phyloP scores from a whole-genome alignment of 35 echinoderm and acorn worm genomes.

The Chiridota heheva region DNA sequence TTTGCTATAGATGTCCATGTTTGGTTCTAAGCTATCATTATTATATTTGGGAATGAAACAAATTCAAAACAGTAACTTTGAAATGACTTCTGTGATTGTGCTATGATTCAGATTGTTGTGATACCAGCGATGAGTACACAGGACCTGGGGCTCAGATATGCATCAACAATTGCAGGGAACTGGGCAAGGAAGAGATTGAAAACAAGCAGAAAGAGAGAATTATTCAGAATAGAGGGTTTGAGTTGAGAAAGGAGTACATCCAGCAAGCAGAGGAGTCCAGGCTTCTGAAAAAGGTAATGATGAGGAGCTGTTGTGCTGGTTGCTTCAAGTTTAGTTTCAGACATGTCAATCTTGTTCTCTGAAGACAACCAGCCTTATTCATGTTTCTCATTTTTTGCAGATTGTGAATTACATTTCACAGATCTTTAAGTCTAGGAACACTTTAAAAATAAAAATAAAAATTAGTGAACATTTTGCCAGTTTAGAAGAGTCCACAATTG shows the following conservation, averaged over 20 bases:
- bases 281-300: slow-evolving; percentile 53
- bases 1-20: too few relatives aligned
- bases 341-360: not conserved
- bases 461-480: not conserved
- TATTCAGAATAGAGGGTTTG: slow-evolving; percentile 83
- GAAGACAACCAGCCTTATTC: not conserved
- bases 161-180: slow-evolving; percentile 84
- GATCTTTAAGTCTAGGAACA: not conserved
- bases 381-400: not conserved
- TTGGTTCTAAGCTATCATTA: too few relatives aligned
- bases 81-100: not conserved
- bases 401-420: not conserved
- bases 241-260: slow-evolving; percentile 77
- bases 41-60: too few relatives aligned
- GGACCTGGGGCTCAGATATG: slow-evolving; percentile 38
- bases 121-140: slow-evolving; percentile 85
- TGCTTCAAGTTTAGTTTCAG: not conserved
- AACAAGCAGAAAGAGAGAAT: slow-evolving; percentile 56
- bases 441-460: not conserved
- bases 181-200: slow-evolving; percentile 73
- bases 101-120: slow-evolving; percentile 77
- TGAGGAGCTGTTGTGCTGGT: not conserved
- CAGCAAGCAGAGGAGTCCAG: slow-evolving; percentile 52
- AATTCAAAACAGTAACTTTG: too few relatives aligned
- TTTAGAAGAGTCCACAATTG: too few relatives aligned